phyloP scores from a whole-genome alignment of 2,888 invertebrate genomes.

The Chydorus sphaericus region DNA sequence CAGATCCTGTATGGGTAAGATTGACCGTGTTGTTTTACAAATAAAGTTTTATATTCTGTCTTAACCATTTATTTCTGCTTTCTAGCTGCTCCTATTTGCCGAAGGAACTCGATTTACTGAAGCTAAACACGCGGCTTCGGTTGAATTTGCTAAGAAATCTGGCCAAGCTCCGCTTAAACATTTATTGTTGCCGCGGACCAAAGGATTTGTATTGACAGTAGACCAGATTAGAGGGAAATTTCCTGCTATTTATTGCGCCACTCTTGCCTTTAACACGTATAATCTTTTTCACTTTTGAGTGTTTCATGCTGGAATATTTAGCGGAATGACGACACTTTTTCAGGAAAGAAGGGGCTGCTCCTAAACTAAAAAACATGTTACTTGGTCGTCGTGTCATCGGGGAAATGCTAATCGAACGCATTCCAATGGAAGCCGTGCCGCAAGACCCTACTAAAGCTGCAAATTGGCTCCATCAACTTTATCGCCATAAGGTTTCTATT shows the following conservation, averaged over 20 bases:
- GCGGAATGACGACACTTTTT: neutral
- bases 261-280: slow-evolving; percentile 28
- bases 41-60: neutral
- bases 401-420: slow-evolving; percentile 62
- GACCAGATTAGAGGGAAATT: slow-evolving; percentile 64
- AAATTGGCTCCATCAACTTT: slow-evolving; percentile 67
- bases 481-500: slow-evolving; percentile 54
- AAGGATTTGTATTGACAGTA: slow-evolving; percentile 78
- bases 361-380: slow-evolving; percentile 63
- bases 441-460: slow-evolving; percentile 56
- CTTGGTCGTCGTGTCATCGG: slow-evolving; percentile 55
- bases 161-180: slow-evolving; percentile 72
- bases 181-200: slow-evolving; percentile 85
- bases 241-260: slow-evolving; percentile 67
- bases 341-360: slow-evolving; percentile 37
- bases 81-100: slow-evolving; percentile 67
- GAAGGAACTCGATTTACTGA: slow-evolving; percentile 86
- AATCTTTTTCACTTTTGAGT: slow-evolving; percentile 20
- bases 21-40: neutral
- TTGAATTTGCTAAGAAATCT: slow-evolving; percentile 72
- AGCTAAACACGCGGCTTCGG: slow-evolving; percentile 63
- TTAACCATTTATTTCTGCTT: slow-evolving; percentile 13
- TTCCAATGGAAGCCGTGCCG: slow-evolving; percentile 66
- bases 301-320: slow-evolving; percentile 21
- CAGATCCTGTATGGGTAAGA: slow-evolving; percentile 75